Evolutionary conservation across 2,888 invertebrate species (phyloP), one percentile per base, ranked within the genome.

Genomic region (Sepioteuthis lessoniana): DNA sequence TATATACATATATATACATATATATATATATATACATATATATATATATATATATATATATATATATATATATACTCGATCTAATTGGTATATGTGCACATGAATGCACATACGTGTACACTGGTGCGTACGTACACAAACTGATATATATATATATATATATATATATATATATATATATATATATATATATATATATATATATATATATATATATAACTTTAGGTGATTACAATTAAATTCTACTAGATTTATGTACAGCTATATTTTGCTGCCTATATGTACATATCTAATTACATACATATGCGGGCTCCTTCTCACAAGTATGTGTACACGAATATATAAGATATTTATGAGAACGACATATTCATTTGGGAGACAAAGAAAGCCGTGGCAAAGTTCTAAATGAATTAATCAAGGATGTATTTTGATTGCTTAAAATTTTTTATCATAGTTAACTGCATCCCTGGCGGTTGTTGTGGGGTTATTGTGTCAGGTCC

Each of bases 161-260:
- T 90, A 90, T 90, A 90, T 90, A 90, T 90, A 90, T 90, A 90
- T 90, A 90, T 90, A 90, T 90, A 90, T 35, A 90, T 35, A 90
- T 90, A 90, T 90, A 90, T 90, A 90, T 90, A 90, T 90, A 90
- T 90, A 90, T 35, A 90, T 35, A 28, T 35, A 90, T 90, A 28
- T 90, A 90, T 90, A 90, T 35, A 37, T 90, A 90, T 7, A 7
- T 13, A 91, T 91, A 42, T 91, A 91, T 91, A 76, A 76, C 76
- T 76, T n/a, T n/a, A 35, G n/a, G 76, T 76, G 76, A 76, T 76
- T n/a, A 76, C n/a, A 76, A 76, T 76, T 91, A 91, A 28, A 91
- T 91, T 42, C 38, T 91, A 42, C 25, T 3, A 38, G 42, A 38
- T 28, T 42, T 38, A 28, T 46, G 31, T 47, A 38, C 47, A 31